A percentile compares a stretch with the other conserved stretches of the same genome.
phyloP scores from a whole-genome alignment of 2,113 vertebrate species.

The Picathartes gymnocephalus region DNA sequence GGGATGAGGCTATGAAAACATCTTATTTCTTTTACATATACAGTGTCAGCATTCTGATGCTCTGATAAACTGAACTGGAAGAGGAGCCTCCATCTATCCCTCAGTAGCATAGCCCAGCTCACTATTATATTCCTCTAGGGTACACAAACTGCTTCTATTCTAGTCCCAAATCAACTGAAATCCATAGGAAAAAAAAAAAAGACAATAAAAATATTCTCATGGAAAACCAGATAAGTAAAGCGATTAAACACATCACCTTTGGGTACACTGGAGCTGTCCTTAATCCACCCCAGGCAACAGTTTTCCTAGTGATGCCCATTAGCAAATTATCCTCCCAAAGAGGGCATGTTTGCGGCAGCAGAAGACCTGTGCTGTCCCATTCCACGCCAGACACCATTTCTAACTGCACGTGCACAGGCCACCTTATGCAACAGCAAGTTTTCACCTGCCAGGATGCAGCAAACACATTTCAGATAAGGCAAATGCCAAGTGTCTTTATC shows the following conservation, averaged over 20 bases:
- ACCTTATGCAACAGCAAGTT: background rate
- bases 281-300: background rate
- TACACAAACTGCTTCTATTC: background rate
- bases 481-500: background rate
- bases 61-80: background rate
- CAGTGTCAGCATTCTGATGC: background rate
- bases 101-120: background rate
- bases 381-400: background rate
- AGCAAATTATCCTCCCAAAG: background rate
- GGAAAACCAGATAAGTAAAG: background rate
- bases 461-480: background rate
- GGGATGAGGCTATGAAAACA: background rate
- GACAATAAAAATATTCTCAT: background rate
- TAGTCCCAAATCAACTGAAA: background rate
- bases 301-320: background rate
- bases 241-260: background rate
- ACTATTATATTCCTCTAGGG: background rate
- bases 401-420: background rate
- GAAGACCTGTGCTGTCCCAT: background rate
- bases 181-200: background rate
- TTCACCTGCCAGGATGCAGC: conserved; percentile 1
- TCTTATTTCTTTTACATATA: background rate
- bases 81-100: background rate
- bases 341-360: background rate
- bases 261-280: background rate